A percentile compares a stretch with the other conserved stretches of the same genome.
Evolutionary conservation across 2,888 invertebrate genomes (phyloP).

Genomic region (Adineta ricciae): DNA sequence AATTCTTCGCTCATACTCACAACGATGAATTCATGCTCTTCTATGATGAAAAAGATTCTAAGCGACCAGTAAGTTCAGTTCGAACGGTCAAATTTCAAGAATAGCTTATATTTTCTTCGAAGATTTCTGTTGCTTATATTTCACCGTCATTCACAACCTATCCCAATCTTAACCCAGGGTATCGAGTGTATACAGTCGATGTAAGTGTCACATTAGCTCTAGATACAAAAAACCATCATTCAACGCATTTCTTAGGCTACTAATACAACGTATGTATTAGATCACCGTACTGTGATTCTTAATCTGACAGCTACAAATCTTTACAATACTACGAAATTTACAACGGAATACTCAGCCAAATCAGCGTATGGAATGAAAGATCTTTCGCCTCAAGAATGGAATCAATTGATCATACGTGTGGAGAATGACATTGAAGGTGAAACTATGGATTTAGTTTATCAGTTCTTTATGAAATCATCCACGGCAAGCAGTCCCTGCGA

Average conservation of each 20-base stretch:
- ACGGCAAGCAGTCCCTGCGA: not conserved
- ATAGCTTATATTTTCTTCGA: not conserved
- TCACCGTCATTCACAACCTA: slow-evolving; percentile 72
- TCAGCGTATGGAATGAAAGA: slow-evolving; percentile 22
- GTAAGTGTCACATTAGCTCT: no score
- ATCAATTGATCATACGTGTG: slow-evolving; percentile 16
- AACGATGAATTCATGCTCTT: slow-evolving; percentile 81
- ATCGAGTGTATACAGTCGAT: slow-evolving; percentile 85
- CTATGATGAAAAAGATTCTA: slow-evolving; percentile 23
- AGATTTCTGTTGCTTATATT: slow-evolving; percentile 66
- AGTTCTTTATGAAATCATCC: not conserved
- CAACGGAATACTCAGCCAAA: slow-evolving; percentile 26
- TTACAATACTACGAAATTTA: slow-evolving; percentile 21
- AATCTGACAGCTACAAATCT: slow-evolving; percentile 30
- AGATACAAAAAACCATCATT: no score
- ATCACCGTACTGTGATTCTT: slow-evolving; percentile 25
- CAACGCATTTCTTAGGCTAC: slow-evolving; percentile 53
- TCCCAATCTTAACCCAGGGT: slow-evolving; percentile 71
- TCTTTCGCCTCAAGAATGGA: slow-evolving; percentile 31
- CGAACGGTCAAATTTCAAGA: not conserved
- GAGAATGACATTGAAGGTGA: slow-evolving; percentile 18
- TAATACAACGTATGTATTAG: slow-evolving; percentile 63
- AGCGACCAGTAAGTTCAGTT: not conserved
- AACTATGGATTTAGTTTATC: not conserved
- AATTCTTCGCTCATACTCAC: slow-evolving; percentile 83